Evolutionary conservation across 2,888 invertebrate genomes (phyloP).

Genomic region (Steinernema carpocapsae): DNA sequence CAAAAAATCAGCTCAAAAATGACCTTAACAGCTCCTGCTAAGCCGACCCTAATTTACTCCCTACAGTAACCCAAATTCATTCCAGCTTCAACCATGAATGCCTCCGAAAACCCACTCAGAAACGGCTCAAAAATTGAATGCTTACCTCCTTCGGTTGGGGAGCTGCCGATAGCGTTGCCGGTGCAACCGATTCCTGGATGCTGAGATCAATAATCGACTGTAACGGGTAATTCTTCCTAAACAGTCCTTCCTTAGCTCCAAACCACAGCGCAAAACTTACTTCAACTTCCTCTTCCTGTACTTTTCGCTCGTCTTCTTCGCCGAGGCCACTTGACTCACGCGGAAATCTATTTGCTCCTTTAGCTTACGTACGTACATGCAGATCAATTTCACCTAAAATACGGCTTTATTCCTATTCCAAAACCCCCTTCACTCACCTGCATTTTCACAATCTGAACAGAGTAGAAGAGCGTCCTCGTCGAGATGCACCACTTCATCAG

Average conservation of each 20-base stretch:
- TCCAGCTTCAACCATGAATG: no score
- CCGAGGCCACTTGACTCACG: not conserved
- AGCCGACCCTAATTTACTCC: no score
- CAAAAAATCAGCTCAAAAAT: no score
- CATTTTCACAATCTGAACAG: conserved; percentile 1
- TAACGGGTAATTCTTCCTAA: not conserved
- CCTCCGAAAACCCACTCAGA: no score
- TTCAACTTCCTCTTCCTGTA: not conserved
- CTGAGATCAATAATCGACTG: conserved; percentile 9
- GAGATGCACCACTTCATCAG: not conserved
- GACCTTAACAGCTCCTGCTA: no score
- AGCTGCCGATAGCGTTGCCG: no score
- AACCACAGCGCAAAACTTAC: no score
- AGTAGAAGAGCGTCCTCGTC: not conserved
- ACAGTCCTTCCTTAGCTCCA: no score
- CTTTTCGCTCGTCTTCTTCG: not conserved
- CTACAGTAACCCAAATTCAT: no score
- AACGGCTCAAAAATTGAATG: no score
- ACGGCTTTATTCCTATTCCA: not conserved
- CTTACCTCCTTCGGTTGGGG: no score
- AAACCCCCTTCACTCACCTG: not conserved
- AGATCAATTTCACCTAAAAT: not conserved
- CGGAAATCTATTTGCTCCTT: not conserved
- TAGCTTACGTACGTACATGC: conserved; percentile 1
- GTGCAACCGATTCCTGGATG: not conserved